phyloP scores from a whole-genome alignment of 2,113 vertebrate genomes.

The Parotia lawesii region DNA sequence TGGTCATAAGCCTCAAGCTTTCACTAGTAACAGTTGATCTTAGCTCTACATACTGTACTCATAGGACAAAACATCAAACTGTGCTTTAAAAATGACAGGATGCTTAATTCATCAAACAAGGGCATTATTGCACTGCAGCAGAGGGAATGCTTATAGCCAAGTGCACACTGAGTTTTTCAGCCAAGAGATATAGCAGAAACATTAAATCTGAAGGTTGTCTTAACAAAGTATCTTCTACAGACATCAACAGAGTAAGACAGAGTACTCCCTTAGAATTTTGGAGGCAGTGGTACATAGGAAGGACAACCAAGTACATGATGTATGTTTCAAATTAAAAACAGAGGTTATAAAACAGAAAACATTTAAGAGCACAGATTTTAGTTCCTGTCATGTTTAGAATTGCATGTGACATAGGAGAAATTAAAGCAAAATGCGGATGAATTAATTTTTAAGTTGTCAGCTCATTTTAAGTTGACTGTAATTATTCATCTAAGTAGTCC shows the following conservation, averaged over 20 bases:
- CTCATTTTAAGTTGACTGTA: not conserved
- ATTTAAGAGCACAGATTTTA: not conserved
- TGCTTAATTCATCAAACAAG: conserved; percentile 54
- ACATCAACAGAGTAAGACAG: conserved; percentile 47
- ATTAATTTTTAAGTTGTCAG: not conserved
- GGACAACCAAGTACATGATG: conserved; percentile 58
- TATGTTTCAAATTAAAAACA: conserved; percentile 47
- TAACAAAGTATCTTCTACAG: conserved; percentile 59
- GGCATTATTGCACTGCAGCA: conserved; percentile 41
- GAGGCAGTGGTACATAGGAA: conserved; percentile 55
- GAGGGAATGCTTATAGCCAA: conserved; percentile 61
- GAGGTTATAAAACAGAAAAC: not conserved
- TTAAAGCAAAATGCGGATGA: not conserved
- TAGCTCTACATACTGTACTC: conserved; percentile 24
- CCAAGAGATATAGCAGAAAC: conserved; percentile 65
- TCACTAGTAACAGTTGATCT: conserved; percentile 38
- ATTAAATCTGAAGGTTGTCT: conserved; percentile 74
- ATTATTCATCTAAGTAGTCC: not conserved
- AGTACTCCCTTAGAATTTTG: conserved; percentile 65
- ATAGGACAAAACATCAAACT: conserved; percentile 43
- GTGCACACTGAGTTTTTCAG: not conserved
- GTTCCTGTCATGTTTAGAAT: not conserved
- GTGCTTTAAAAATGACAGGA: conserved; percentile 52
- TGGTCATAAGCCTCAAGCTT: conserved; percentile 62
- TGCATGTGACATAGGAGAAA: not conserved